Conservation (phyloP, 1,140 invertebrate genomes). For the Drosophila chauvacae region DNA sequence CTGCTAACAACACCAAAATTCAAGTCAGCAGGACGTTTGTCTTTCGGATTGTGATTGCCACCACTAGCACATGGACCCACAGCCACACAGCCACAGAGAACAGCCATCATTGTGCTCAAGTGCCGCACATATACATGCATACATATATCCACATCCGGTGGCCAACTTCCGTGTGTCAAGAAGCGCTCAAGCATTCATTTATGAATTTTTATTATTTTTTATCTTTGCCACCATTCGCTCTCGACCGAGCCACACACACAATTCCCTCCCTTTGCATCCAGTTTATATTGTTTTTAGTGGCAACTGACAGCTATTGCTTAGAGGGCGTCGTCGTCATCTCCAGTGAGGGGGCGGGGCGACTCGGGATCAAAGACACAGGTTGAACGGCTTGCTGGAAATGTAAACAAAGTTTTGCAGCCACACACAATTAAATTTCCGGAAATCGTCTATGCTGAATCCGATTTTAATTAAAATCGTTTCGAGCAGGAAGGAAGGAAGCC, state of each 20-base stretch:
- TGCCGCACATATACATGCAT: conserved; percentile 16
- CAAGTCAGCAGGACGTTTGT: conserved; percentile 42
- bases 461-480: conserved; percentile 81
- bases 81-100: conserved; percentile 17
- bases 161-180: conserved; percentile 76
- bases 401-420: conserved; percentile 69
- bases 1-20: conserved; percentile 39
- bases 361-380: conserved; percentile 56
- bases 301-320: conserved; percentile 53
- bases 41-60: conserved; percentile 42
- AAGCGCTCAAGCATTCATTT: conserved; percentile 76
- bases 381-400: conserved; percentile 33
- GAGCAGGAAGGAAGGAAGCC: conserved; percentile 64
- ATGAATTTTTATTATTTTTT: conserved; percentile 79
- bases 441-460: conserved; percentile 77
- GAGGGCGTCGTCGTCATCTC: conserved; percentile 16
- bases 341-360: not conserved
- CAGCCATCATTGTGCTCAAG: conserved; percentile 36
- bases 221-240: conserved; percentile 52
- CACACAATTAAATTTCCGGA: conserved; percentile 74
- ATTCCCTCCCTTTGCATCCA: conserved; percentile 6
- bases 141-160: conserved; percentile 55
- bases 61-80: conserved; percentile 3
- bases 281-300: conserved; percentile 55
- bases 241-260: conserved; percentile 12